These are phyloP conservation scores for Cyprinodon brontotheroides DNA, from an alignment of 2,113 vertebrate genomes.

Conservation along the genomic window DNA sequence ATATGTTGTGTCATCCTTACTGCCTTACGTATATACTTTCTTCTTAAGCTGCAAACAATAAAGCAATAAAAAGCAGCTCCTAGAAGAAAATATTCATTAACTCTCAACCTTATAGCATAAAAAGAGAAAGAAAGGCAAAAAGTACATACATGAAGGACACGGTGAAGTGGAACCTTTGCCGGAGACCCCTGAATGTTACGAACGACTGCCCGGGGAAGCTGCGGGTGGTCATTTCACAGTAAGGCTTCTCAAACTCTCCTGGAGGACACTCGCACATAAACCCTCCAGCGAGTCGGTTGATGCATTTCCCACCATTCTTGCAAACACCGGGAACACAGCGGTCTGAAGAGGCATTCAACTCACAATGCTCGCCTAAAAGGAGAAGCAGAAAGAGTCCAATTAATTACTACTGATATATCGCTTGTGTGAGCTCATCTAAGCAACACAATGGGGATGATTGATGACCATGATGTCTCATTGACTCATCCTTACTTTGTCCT, in stretches of 20 bases:
- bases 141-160: constrained; percentile 90
- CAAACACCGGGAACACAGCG: constrained; percentile 88
- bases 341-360: constrained; percentile 85
- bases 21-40: neutral
- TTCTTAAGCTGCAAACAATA: neutral
- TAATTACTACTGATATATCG: neutral
- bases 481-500: constrained; percentile 12
- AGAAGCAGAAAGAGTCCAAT: neutral
- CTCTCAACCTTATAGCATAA: neutral
- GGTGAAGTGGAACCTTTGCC: constrained; percentile 95
- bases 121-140: neutral
- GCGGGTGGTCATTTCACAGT: constrained; percentile 92
- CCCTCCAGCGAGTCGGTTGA: constrained; percentile 90
- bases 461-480: constrained; percentile 12
- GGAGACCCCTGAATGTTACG: constrained; percentile 91
- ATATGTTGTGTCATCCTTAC: no score
- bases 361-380: constrained; percentile 86
- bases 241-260: constrained; percentile 91
- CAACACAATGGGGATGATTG: constrained; percentile 13
- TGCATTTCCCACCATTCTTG: constrained; percentile 89
- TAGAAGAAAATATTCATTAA: neutral
- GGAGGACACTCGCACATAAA: constrained; percentile 90
- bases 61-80: neutral
- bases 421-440: neutral
- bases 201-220: constrained; percentile 92